Percentiles rank a stretch among this genome's conserved stretches.
Evolutionary conservation across 2,113 vertebrate genomes (phyloP).

Genomic region (Bothrops jararaca): DNA sequence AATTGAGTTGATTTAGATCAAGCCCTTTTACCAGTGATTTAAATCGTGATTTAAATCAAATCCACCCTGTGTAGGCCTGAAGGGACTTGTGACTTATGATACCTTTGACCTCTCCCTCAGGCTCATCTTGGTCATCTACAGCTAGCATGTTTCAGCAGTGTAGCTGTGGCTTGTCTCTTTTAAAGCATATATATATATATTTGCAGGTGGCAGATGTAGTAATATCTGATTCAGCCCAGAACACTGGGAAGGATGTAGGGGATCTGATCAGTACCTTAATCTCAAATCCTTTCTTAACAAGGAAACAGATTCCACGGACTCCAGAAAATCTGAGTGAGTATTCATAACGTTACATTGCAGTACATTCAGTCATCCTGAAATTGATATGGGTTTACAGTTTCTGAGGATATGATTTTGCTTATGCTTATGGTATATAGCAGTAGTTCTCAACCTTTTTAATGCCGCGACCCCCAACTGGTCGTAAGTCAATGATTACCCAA

Average conservation of each 20-base stretch:
- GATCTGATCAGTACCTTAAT: constrained; percentile 65
- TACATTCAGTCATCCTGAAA: not conserved
- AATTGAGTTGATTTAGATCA: no score
- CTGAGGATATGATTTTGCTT: not conserved
- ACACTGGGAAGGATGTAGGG: constrained; percentile 64
- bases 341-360: not conserved
- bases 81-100: not conserved
- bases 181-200: constrained; percentile 19
- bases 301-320: constrained; percentile 80
- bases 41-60: no score
- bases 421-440: not conserved
- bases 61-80: not conserved
- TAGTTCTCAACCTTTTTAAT: no score
- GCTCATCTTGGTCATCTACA: not conserved
- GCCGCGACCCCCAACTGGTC: no score
- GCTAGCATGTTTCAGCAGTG: not conserved
- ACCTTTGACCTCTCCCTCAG: not conserved
- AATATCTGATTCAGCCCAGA: constrained; percentile 53
- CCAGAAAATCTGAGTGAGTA: constrained; percentile 87
- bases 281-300: constrained; percentile 79
- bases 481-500: no score
- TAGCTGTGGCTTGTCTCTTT: not conserved
- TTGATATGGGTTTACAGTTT: not conserved
- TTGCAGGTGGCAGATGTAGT: constrained; percentile 81
- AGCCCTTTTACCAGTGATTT: no score